Conservation (phyloP, 1,140 invertebrate species). For the Drosophila watanabei region DNA sequence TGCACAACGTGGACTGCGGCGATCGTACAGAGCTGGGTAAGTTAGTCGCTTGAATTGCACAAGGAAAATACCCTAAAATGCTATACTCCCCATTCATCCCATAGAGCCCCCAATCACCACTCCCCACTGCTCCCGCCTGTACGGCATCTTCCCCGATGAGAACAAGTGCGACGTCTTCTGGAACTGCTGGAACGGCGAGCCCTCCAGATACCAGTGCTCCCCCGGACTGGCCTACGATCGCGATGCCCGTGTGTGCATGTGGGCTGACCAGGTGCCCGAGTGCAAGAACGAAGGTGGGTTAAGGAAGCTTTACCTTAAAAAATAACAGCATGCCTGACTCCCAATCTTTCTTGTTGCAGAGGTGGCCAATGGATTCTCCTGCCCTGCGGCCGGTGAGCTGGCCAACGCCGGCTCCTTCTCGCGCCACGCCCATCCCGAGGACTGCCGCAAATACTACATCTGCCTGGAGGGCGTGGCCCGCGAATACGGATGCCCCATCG, state of each 20-base stretch:
- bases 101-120: constrained; percentile 94
- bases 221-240: constrained; percentile 97
- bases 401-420: constrained; percentile 95
- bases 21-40: constrained; percentile 93
- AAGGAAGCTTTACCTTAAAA: rapidly evolving
- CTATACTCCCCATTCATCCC: constrained; percentile 27
- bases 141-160: constrained; percentile 96
- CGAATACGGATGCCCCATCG: constrained; percentile 97
- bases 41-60: constrained; percentile 32
- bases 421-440: constrained; percentile 96
- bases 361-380: constrained; percentile 95
- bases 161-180: constrained; percentile 97
- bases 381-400: constrained; percentile 93
- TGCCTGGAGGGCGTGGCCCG: constrained; percentile 95
- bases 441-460: constrained; percentile 98
- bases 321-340: neutral
- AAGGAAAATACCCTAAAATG: neutral
- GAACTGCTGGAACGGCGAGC: constrained; percentile 98
- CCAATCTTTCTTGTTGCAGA: constrained; percentile 87
- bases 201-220: constrained; percentile 96
- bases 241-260: constrained; percentile 96
- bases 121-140: constrained; percentile 93
- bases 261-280: constrained; percentile 96
- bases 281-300: constrained; percentile 93
- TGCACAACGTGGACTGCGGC: constrained; percentile 97